A percentile compares a stretch with the other conserved stretches of the same genome.
Evolutionary conservation across 2,113 vertebrate species (phyloP).

Genomic region (Balaeniceps rex): DNA sequence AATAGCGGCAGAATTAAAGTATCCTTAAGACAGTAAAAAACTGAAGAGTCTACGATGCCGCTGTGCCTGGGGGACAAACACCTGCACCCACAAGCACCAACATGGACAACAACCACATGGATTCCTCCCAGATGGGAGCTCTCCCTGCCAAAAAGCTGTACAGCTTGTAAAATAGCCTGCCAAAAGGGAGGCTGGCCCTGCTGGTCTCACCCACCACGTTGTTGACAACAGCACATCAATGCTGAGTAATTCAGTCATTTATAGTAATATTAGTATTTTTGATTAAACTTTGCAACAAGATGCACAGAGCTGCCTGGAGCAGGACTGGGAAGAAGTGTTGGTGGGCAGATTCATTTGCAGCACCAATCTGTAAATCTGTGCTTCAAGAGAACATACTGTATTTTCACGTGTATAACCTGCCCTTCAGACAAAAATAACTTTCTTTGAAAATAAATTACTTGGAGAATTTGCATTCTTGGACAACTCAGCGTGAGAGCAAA

Average conservation of each 20-base stretch:
- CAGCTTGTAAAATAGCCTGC: neutral
- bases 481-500: neutral
- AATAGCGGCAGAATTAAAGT: neutral
- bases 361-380: neutral
- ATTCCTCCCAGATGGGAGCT: neutral
- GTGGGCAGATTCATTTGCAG: neutral
- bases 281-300: neutral
- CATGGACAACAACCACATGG: neutral
- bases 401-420: neutral
- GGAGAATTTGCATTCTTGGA: neutral
- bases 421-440: neutral
- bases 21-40: neutral
- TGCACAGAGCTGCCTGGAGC: neutral
- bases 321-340: neutral
- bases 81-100: neutral
- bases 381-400: neutral
- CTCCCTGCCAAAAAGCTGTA: neutral
- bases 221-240: neutral
- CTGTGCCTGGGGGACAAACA: neutral
- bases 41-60: neutral
- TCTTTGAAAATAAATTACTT: constrained; percentile 1
- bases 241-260: neutral
- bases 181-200: neutral
- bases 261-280: neutral
- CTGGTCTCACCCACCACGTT: neutral